A percentile compares a stretch with the other conserved stretches of the same genome.
Conservation (phyloP, 37 sponge, comb jelly and placozoan species). For the Tethya wilhelma region DNA sequence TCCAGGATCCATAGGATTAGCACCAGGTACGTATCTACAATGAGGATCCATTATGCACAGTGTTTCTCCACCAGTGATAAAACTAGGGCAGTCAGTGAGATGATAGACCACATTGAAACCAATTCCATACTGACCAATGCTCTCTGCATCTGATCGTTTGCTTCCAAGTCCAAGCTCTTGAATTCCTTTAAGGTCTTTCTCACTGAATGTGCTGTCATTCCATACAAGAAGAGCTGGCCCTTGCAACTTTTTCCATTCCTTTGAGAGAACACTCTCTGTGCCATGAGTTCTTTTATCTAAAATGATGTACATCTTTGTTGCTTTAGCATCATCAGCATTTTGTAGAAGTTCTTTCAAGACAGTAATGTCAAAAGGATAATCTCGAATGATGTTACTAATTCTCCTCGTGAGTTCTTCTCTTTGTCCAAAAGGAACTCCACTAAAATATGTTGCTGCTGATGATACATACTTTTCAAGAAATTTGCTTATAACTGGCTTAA, state of each 20-base stretch:
- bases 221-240: slow-evolving; percentile 76
- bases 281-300: slow-evolving; percentile 67
- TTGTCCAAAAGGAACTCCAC: slow-evolving; percentile 36
- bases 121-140: slow-evolving; percentile 86
- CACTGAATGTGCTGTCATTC: slow-evolving; percentile 67
- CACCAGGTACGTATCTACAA: slow-evolving; percentile 39
- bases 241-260: slow-evolving; percentile 72
- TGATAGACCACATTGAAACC: slow-evolving; percentile 88
- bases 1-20: slow-evolving; percentile 35
- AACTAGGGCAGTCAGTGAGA: slow-evolving; percentile 85
- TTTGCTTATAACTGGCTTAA: background rate
- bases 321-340: slow-evolving; percentile 87
- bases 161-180: slow-evolving; percentile 71
- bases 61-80: slow-evolving; percentile 67
- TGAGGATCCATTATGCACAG: slow-evolving; percentile 85
- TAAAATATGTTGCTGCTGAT: background rate
- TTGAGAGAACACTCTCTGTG: slow-evolving; percentile 24
- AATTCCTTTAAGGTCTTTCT: slow-evolving; percentile 75
- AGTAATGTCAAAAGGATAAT: slow-evolving; percentile 15
- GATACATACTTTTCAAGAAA: background rate
- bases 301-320: slow-evolving; percentile 69
- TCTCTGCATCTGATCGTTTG: slow-evolving; percentile 59
- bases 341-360: slow-evolving; percentile 54
- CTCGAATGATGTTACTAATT: slow-evolving; percentile 13
- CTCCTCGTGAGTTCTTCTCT: slow-evolving; percentile 28